Base-by-base conservation (phyloP, 2,797 vertebrate species). In the Enteromius paludinosus region DNA sequence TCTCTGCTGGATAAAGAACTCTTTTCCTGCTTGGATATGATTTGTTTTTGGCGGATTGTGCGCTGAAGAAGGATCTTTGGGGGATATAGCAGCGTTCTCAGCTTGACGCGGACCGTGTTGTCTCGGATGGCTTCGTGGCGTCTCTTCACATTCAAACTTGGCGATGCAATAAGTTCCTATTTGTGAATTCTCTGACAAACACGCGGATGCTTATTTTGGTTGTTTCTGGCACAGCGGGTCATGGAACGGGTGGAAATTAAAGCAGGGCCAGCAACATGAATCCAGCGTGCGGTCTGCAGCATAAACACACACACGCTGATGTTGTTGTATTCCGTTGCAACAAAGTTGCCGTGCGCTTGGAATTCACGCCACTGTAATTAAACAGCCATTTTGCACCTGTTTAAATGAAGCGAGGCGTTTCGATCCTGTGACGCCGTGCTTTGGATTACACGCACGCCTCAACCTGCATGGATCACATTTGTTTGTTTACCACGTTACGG, bases 291-390 rank as follows among this genome's bases (percentile, higher is more conserved):
- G 83, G 93, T 91, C 91, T 93, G 93, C 92, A 90, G 86, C 38
- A 77, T 33, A 87, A 81, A 92, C 92, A 88, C 91, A 92, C 92
- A 88, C 91, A 83, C 81, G 11, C 81, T 86, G 59, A 84, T 74
- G 90, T 90, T 79, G 83, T 90, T 77, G 87, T 90, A 86, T 88
- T 85, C 86, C 84, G 84, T 89, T 87, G 93, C 94, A 90, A 93
- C 92, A 94, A 96, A 96, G 95, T 96, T 96, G 75, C 92, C 83
- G 88, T 90, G 93, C 92, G 90, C 88, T 89, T 85, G 91, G 88
- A 84, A 89, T 86, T 88, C 90, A 89, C 84, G 90, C 70, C 82
- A 91, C 93, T 87, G 83, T 23, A 87, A 91, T 91, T 86, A 76
- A 89, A 90, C 88, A 49, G 69, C 90, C 86, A 90, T 90, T 92